Base-by-base conservation (phyloP, 1,140 invertebrate genomes). In the Helicorthomorpha holstii region DNA sequence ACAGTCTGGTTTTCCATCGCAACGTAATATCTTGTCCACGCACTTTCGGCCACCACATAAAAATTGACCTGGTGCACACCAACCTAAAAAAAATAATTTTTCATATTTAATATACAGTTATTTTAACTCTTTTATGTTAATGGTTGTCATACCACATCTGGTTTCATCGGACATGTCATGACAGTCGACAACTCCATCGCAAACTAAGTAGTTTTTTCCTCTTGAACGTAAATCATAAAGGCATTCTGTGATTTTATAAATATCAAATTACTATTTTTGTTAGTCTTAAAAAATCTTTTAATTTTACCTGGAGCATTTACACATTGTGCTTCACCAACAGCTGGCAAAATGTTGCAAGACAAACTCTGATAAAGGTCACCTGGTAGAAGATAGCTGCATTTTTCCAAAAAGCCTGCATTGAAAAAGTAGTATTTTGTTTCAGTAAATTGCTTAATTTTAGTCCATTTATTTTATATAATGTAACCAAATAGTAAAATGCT, bases 141-240 rank as follows among this genome's bases (percentile, higher is more conserved):
- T n/a, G n/a, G n/a, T n/a, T n/a, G n/a, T n/a, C 7, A 16, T 34
- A 34, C 29, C 29, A 34, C 29, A 34, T 34, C 29, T 7, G 44
- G 51, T 52, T 52, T 52, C 51, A 24, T 52, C 51, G 3, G 51
- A 52, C 10, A 47, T 54, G 27, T 54, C 56, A n/a, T 53, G 55
- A 52, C 65, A 67, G 58, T 71, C 69, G 49, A 92, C 87, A 66
- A 92, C 92, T 2, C 89, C 90, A 62, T 94, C 89, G 64, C 90
- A 94, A 75, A 93, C 29, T 34, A 34, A 16, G 16, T 34, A 16
- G 29, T 34, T 7, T 34, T 34, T 7, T 7, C 29, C 29, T 34
- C 29, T 34, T 34, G 29, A 34, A 7, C 29, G 29, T 34, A 34
- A 34, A 16, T 34, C 29, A 34, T 34, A 16, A 34, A 34, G 7